These are phyloP conservation scores for Tenthredo scrophulariae DNA, from an alignment of 2,888 invertebrate species.

Conservation along the genomic window DNA sequence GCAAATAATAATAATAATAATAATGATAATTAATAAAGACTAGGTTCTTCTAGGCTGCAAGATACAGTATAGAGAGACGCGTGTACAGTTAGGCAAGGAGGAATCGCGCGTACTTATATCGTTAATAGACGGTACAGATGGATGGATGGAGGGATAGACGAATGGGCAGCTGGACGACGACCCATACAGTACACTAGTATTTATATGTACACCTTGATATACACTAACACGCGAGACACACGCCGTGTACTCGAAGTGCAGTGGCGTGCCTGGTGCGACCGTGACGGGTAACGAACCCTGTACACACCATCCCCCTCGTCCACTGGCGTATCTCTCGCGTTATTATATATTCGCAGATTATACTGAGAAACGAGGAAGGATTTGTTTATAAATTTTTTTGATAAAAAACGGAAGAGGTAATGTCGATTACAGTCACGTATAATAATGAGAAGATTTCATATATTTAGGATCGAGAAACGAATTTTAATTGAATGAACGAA, in stretches of 20 bases:
- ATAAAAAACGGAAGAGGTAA: not conserved
- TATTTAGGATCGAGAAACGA: not conserved
- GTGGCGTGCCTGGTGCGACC: conserved; percentile 65
- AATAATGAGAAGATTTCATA: too few relatives aligned
- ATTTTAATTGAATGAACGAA: not conserved
- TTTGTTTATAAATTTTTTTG: not conserved
- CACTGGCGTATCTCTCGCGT: conserved; percentile 37
- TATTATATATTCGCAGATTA: not conserved
- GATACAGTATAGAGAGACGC: not conserved
- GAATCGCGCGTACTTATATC: conserved; percentile 9
- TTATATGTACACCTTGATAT: conserved; percentile 53
- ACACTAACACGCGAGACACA: conserved; percentile 56
- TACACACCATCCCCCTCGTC: not conserved
- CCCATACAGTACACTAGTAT: conserved; percentile 53
- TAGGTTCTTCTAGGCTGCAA: not conserved
- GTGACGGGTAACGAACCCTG: conserved; percentile 74
- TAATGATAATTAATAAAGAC: conserved; percentile 9
- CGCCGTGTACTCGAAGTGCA: conserved; percentile 54
- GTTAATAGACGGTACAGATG: not conserved
- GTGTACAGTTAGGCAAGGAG: conserved; percentile 37
- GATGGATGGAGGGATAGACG: conserved; percentile 12
- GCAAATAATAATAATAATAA: conserved; percentile 16
- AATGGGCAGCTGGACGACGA: conserved; percentile 30
- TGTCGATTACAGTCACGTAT: too few relatives aligned
- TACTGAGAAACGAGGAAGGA: not conserved